phyloP scores from a whole-genome alignment of 2,113 vertebrate genomes.

The Labeo catla region DNA sequence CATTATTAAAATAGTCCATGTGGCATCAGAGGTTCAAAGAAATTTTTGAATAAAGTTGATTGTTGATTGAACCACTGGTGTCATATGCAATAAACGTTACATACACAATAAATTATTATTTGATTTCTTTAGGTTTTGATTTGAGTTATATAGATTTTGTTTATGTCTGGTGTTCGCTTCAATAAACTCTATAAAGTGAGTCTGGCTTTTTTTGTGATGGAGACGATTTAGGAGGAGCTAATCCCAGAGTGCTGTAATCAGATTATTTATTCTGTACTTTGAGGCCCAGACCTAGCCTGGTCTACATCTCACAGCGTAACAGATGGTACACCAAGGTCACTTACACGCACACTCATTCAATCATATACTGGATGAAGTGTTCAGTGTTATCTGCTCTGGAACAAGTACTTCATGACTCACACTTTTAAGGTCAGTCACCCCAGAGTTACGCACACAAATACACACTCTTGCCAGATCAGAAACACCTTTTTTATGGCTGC shows the following conservation, averaged over 20 bases:
- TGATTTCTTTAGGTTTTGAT: not conserved
- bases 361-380: constrained; percentile 5
- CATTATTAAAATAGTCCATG: too few relatives aligned
- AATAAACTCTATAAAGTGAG: not conserved
- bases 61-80: too few relatives aligned
- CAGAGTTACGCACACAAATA: not conserved
- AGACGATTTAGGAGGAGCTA: constrained; percentile 56
- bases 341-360: constrained; percentile 14
- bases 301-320: constrained; percentile 57
- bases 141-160: not conserved
- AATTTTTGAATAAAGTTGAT: too few relatives aligned
- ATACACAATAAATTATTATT: not conserved
- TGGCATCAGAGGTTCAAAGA: too few relatives aligned
- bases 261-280: constrained; percentile 71
- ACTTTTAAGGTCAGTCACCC: not conserved
- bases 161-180: not conserved
- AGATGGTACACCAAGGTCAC: constrained; percentile 70
- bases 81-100: not conserved
- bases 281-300: constrained; percentile 48
- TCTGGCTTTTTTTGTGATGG: constrained; percentile 17
- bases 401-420: not conserved
- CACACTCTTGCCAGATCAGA: not conserved
- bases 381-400: not conserved
- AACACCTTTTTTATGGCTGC: not conserved
- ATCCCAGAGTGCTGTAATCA: constrained; percentile 69